phyloP scores from a whole-genome alignment of 2,888 invertebrate species.

The Cyaniris semiargus region DNA sequence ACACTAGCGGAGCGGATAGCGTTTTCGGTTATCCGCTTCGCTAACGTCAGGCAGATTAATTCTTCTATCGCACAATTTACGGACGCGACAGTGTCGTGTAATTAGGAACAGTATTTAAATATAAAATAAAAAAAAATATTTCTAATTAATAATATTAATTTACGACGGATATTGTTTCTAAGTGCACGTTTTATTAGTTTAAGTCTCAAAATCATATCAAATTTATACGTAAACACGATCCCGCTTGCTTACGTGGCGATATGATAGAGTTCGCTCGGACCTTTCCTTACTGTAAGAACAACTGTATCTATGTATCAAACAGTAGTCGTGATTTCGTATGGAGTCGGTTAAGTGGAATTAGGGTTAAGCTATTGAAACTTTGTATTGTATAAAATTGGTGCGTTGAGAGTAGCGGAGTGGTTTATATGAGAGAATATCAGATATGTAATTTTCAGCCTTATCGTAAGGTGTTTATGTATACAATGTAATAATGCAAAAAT shows the following conservation, averaged over 20 bases:
- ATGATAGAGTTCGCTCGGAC: conserved; percentile 51
- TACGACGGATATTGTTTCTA: conserved; percentile 18
- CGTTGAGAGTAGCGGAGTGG: conserved; percentile 29
- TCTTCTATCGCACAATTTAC: conserved; percentile 30
- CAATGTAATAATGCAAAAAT: background rate
- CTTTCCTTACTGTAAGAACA: conserved; percentile 56
- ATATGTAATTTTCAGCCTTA: background rate
- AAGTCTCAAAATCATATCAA: conserved; percentile 72
- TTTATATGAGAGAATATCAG: background rate
- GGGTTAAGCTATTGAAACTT: conserved; percentile 47
- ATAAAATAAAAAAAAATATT: conserved; percentile 29
- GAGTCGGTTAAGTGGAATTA: conserved; percentile 54
- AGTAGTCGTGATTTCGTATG: conserved; percentile 71
- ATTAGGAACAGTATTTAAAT: conserved; percentile 32
- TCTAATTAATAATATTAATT: conserved; percentile 32
- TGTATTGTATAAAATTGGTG: conserved; percentile 64
- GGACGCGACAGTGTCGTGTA: conserved; percentile 34
- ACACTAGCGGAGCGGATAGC: conserved; percentile 30
- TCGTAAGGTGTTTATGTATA: background rate
- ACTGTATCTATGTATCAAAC: conserved; percentile 67
- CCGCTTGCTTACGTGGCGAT: conserved; percentile 67
- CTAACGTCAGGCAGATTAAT: background rate
- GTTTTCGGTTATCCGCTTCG: background rate
- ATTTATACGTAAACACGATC: conserved; percentile 71
- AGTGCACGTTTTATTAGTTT: conserved; percentile 44